Evolutionary conservation across 1,140 invertebrate genomes (phyloP).

Genomic region (Physella acuta): DNA sequence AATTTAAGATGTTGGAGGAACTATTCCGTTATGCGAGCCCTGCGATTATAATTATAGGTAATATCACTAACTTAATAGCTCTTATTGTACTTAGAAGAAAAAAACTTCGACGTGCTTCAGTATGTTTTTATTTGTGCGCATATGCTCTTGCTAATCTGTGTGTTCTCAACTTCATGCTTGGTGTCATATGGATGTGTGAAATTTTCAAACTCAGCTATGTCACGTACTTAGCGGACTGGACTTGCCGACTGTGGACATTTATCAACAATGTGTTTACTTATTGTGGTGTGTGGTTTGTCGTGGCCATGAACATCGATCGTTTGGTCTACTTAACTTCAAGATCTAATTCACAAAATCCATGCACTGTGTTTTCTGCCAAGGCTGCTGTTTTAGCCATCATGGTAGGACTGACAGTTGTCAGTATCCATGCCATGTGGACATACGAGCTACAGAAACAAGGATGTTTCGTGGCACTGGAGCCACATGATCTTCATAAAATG

Average conservation of each 20-base stretch:
- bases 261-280: constrained; percentile 45
- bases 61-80: constrained; percentile 49
- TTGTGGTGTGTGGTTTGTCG: constrained; percentile 52
- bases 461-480: constrained; percentile 41
- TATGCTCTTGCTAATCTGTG: constrained; percentile 49
- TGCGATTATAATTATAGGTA: constrained; percentile 47
- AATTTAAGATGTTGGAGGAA: constrained; percentile 34
- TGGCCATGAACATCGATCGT: constrained; percentile 49
- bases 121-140: constrained; percentile 50
- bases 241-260: constrained; percentile 52
- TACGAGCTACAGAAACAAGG: constrained; percentile 43
- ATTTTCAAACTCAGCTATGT: constrained; percentile 40
- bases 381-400: constrained; percentile 43
- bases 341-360: constrained; percentile 37
- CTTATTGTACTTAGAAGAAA: constrained; percentile 44
- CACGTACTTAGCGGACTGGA: constrained; percentile 36
- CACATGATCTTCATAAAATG: constrained; percentile 43
- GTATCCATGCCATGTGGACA: constrained; percentile 55
- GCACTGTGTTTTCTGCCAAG: constrained; percentile 51
- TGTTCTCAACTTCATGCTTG: constrained; percentile 42
- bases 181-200: constrained; percentile 42
- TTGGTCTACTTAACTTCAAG: constrained; percentile 48
- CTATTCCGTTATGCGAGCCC: constrained; percentile 43
- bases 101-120: constrained; percentile 45
- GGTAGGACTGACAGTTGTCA: constrained; percentile 48